These are phyloP conservation scores for Eulemur macaco DNA, from an alignment of 2,113 vertebrate species.

Conservation along the genomic window DNA sequence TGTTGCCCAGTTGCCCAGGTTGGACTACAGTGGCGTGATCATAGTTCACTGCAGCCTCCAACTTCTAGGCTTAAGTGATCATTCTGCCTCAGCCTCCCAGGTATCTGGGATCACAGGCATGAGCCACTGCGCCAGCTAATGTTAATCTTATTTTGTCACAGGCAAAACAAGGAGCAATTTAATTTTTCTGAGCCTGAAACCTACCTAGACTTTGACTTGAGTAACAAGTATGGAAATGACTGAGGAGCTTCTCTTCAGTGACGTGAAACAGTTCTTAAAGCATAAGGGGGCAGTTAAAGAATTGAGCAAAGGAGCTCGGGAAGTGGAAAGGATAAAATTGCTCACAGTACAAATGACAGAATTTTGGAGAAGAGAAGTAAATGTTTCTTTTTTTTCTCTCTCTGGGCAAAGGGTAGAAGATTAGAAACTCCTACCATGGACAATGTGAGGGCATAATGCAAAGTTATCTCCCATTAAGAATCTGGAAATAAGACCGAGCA, in stretches of 20 bases:
- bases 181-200: constrained; percentile 10
- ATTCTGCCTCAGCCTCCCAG: no score
- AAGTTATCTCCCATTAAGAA: neutral
- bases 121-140: neutral
- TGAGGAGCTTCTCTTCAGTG: neutral
- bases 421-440: constrained; percentile 21
- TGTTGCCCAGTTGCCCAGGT: no score
- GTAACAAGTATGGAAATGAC: constrained; percentile 14
- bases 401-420: neutral
- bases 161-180: neutral
- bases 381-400: neutral
- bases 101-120: no score
- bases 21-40: no score
- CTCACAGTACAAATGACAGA: constrained; percentile 10
- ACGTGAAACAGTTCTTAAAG: neutral
- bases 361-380: neutral
- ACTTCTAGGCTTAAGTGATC: no score
- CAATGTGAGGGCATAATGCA: neutral
- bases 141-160: neutral
- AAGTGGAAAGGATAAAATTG: neutral
- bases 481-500: neutral
- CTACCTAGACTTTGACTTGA: constrained; percentile 32
- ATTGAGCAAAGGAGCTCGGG: neutral
- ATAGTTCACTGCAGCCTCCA: no score
- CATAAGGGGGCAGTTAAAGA: neutral